phyloP scores from a whole-genome alignment of 92 coral and sea anemone species.

The Zoanthus sansibaricus region DNA sequence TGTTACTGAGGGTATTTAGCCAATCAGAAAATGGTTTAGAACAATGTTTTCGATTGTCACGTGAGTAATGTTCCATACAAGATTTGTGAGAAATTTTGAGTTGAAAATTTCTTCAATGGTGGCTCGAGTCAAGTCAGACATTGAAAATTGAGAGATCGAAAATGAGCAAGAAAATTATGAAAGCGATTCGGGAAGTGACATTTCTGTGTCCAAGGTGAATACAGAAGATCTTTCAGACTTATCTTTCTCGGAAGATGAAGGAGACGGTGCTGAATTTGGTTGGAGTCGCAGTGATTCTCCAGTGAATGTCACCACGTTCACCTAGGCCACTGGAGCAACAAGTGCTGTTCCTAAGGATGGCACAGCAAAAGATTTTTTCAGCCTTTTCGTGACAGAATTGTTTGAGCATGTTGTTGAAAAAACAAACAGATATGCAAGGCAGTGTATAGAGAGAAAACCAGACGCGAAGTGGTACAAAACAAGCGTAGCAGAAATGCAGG shows the following conservation, averaged over 20 bases:
- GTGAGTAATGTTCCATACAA: conserved; percentile 52
- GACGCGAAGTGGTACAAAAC: conserved; percentile 58
- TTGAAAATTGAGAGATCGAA: conserved; percentile 59
- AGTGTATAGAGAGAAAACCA: conserved; percentile 46
- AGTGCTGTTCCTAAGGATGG: conserved; percentile 46
- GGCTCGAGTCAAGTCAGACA: conserved; percentile 54
- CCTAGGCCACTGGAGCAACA: neutral
- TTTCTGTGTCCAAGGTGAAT: conserved; percentile 62
- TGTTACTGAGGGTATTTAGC: conserved; percentile 50
- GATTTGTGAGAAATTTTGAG: conserved; percentile 53
- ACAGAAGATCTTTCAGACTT: conserved; percentile 55
- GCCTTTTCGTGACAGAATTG: conserved; percentile 47
- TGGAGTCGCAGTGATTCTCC: neutral
- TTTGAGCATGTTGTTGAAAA: conserved; percentile 52
- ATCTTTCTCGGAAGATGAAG: conserved; percentile 55
- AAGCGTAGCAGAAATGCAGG: conserved; percentile 41
- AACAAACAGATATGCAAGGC: conserved; percentile 58
- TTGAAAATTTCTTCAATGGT: conserved; percentile 57
- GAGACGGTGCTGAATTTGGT: conserved; percentile 1
- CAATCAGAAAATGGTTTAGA: conserved; percentile 65
- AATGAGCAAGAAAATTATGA: conserved; percentile 52
- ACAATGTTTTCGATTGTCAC: conserved; percentile 51
- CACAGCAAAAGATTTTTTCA: conserved; percentile 53
- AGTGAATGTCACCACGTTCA: neutral
- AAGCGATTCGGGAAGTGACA: conserved; percentile 59